Percentiles rank a stretch among this genome's conserved stretches.
Conservation (phyloP, 23 tunicate genomes). For the Aplidium turbinatum region DNA sequence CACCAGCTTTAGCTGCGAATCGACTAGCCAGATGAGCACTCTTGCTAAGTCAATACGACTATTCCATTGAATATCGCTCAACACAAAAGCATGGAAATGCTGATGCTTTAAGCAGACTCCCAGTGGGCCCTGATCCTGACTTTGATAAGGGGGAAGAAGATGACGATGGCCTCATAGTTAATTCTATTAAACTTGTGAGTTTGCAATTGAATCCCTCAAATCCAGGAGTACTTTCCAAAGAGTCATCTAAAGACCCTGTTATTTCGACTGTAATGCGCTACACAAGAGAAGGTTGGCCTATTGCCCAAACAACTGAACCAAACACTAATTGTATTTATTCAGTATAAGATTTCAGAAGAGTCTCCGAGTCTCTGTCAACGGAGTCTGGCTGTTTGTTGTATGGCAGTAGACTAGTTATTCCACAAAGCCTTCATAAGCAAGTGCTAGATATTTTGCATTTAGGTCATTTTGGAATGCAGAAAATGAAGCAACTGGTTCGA, state of each 20-base stretch:
- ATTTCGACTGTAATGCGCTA: constrained; percentile 25
- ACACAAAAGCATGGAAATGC: constrained; percentile 40
- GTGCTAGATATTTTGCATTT: background rate
- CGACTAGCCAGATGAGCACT: background rate
- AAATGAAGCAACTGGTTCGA: constrained; percentile 5
- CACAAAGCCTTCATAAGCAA: background rate
- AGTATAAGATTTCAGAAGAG: constrained; percentile 7
- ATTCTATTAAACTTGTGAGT: constrained; percentile 14
- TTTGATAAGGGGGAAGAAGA: constrained; percentile 27
- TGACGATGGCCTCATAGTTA: constrained; percentile 15
- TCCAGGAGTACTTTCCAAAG: constrained; percentile 12
- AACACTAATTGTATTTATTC: background rate
- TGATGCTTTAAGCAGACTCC: constrained; percentile 33
- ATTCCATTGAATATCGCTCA: constrained; percentile 18
- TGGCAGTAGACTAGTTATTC: constrained; percentile 30
- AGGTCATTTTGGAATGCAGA: constrained; percentile 9
- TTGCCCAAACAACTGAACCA: no score
- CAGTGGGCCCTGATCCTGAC: constrained; percentile 15
- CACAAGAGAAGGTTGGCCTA: constrained; percentile 53
- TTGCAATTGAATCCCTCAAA: constrained; percentile 28
- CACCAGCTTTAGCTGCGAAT: constrained; percentile 40
- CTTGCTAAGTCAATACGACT: background rate
- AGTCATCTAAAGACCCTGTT: constrained; percentile 16
- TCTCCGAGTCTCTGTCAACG: constrained; percentile 23
- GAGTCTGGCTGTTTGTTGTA: constrained; percentile 34